A percentile compares a stretch with the other conserved stretches of the same genome.
Evolutionary conservation across 2,113 vertebrate genomes (phyloP).

Genomic region (Sphyrna mokarran): DNA sequence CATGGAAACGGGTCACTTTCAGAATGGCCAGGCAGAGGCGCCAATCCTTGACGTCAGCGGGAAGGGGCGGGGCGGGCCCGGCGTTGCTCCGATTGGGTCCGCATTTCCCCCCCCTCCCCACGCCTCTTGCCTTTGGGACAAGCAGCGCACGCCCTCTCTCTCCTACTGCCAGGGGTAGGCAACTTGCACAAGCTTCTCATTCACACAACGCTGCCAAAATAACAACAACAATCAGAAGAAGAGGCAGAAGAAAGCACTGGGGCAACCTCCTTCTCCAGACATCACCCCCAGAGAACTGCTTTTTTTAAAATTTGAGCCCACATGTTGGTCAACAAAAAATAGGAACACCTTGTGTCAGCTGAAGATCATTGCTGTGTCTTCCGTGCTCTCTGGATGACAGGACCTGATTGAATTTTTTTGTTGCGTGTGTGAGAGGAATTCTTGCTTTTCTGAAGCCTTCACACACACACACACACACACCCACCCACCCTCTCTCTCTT

Average conservation of each 20-base stretch:
- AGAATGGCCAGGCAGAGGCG: conserved; percentile 38
- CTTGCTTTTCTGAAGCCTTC: not conserved
- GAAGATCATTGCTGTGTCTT: not conserved
- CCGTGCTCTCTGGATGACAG: not conserved
- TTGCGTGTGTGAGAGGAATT: not conserved
- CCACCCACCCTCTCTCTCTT: not conserved
- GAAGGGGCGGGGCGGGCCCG: not conserved
- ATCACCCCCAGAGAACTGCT: not conserved
- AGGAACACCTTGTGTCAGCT: not conserved
- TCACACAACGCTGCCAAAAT: not conserved
- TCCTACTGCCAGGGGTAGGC: not conserved
- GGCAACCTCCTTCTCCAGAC: not conserved
- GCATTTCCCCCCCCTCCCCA: not conserved
- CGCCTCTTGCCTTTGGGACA: not conserved
- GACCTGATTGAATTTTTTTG: not conserved
- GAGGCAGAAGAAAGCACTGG: too few species aligned
- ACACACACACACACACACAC: too few species aligned
- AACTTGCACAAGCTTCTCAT: not conserved
- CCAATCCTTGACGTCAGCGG: conserved; percentile 32
- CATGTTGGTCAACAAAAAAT: too few species aligned
- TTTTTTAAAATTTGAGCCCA: not conserved
- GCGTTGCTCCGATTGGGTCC: not conserved
- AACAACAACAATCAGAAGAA: too few species aligned
- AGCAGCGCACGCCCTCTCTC: conserved; percentile 30
- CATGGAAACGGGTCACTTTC: conserved; percentile 11